Evolutionary conservation across 2,113 vertebrate species (phyloP).

Genomic region (Chloebia gouldiae): DNA sequence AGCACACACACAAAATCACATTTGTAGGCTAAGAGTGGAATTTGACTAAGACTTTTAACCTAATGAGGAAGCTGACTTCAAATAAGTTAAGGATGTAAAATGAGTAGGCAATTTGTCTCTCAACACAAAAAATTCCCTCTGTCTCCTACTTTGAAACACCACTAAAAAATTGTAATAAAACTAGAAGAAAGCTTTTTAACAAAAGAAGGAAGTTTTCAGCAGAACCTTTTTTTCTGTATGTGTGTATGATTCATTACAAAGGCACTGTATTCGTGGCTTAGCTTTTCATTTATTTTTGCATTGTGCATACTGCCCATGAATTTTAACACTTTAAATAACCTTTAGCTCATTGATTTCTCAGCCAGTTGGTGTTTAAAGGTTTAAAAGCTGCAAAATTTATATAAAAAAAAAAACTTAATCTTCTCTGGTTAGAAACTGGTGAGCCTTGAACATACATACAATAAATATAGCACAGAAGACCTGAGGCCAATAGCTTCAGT

Average conservation of each 20-base stretch:
- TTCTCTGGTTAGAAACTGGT: background rate
- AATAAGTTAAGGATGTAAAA: background rate
- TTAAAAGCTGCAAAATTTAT: background rate
- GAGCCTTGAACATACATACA: background rate
- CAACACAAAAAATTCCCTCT: background rate
- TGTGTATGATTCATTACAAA: background rate
- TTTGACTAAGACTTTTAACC: background rate
- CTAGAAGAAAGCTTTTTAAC: background rate
- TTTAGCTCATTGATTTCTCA: conserved; percentile 21
- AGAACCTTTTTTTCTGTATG: background rate
- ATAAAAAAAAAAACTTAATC: background rate
- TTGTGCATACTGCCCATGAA: background rate
- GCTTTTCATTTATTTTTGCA: background rate
- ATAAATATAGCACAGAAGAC: background rate
- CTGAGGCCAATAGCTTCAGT: background rate
- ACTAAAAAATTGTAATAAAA: background rate
- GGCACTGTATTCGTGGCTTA: background rate
- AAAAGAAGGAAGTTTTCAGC: background rate
- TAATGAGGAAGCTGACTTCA: background rate
- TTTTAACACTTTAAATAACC: conserved; percentile 36
- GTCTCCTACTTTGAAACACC: background rate
- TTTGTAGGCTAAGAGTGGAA: background rate
- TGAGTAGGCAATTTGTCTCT: background rate
- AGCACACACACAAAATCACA: background rate
- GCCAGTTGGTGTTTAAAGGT: background rate